Evolutionary conservation across 2,113 vertebrate species (phyloP).

Genomic region (Oophaga pumilio): DNA sequence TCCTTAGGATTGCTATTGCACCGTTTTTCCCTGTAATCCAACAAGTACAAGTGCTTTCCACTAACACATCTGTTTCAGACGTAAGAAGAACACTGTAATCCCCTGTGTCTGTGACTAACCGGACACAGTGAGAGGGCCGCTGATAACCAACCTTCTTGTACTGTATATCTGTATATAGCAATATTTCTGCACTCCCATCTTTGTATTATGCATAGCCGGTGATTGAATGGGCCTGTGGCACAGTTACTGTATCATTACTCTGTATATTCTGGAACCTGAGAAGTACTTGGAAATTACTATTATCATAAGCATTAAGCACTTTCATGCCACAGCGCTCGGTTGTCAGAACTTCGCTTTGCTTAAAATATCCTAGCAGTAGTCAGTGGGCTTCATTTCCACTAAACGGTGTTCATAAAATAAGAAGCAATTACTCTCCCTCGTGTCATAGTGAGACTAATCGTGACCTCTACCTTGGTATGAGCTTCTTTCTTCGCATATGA

Average conservation of each 20-base stretch:
- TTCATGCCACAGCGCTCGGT: background rate
- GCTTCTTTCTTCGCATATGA: background rate
- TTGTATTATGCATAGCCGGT: constrained; percentile 5
- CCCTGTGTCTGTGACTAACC: background rate
- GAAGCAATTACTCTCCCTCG: background rate
- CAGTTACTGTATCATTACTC: constrained; percentile 20
- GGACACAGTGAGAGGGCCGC: background rate
- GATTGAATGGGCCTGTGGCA: background rate
- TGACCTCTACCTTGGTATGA: background rate
- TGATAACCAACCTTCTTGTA: constrained; percentile 27
- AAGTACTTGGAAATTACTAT: background rate
- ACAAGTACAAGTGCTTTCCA: background rate
- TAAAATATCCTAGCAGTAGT: background rate
- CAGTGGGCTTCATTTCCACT: background rate
- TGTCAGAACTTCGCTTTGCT: background rate
- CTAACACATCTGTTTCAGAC: constrained; percentile 8
- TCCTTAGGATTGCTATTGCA: background rate
- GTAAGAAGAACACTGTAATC: constrained; percentile 54
- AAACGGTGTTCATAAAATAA: background rate
- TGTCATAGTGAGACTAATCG: background rate
- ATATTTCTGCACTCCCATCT: constrained; percentile 31
- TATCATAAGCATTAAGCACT: background rate
- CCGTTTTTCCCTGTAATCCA: background rate
- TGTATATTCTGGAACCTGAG: constrained; percentile 24
- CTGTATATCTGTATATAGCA: constrained; percentile 51